Conservation (phyloP, 2,888 invertebrate species). For the Darwinula stevensoni region DNA sequence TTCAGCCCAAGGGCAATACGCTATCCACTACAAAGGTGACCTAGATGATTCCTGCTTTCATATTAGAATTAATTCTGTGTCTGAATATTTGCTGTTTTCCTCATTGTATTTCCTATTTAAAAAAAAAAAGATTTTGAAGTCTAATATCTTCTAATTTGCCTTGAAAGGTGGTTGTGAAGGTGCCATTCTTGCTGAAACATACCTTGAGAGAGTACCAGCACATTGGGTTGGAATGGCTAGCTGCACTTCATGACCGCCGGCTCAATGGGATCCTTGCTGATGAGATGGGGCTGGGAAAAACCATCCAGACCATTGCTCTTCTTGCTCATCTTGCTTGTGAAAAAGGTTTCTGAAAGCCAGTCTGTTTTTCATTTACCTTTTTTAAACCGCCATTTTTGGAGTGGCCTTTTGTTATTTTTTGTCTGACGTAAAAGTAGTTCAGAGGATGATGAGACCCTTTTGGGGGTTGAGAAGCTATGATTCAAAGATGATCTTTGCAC, state of each 20-base stretch:
- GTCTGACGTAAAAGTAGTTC: constrained; percentile 1
- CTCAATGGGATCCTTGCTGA: constrained; percentile 87
- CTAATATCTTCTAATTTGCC: no score
- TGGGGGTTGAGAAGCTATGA: no score
- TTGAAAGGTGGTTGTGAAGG: no score
- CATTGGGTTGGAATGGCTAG: constrained; percentile 88
- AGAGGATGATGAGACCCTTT: no score
- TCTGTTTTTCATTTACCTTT: background rate
- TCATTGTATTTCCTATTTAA: no score
- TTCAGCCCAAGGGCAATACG: constrained; percentile 94
- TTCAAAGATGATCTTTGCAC: no score
- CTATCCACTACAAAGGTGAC: constrained; percentile 59
- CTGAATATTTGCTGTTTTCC: no score
- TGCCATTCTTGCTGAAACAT: constrained; percentile 75
- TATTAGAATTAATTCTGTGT: no score
- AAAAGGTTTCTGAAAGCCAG: no score
- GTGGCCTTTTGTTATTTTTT: background rate
- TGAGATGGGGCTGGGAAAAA: constrained; percentile 92
- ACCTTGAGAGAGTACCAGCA: constrained; percentile 80
- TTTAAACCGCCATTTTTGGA: no score
- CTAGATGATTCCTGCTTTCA: background rate
- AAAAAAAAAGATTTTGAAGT: no score
- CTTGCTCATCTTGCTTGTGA: constrained; percentile 79
- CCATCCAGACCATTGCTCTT: constrained; percentile 83
- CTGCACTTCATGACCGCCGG: constrained; percentile 77